These are phyloP conservation scores for Taurulus bubalis DNA, from an alignment of 2,113 vertebrate genomes.

Conservation along the genomic window DNA sequence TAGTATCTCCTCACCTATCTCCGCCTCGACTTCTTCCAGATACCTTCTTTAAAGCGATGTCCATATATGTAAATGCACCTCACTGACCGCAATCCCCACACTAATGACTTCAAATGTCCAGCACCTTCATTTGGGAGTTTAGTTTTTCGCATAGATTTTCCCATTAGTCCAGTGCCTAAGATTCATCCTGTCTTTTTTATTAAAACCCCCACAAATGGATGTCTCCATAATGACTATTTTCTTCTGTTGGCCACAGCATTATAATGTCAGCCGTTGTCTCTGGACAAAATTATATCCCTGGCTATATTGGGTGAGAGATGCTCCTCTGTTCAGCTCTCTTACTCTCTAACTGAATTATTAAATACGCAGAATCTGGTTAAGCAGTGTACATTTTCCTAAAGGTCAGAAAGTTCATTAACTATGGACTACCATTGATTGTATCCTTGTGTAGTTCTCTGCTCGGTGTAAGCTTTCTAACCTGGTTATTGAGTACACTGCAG, in stretches of 20 bases:
- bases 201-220: conserved; percentile 79
- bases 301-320: conserved; percentile 78
- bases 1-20: conserved; percentile 53
- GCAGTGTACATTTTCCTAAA: conserved; percentile 85
- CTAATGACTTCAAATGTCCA: conserved; percentile 58
- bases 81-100: conserved; percentile 31
- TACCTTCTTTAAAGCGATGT: conserved; percentile 49
- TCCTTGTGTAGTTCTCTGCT: conserved; percentile 66
- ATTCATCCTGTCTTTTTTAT: conserved; percentile 80
- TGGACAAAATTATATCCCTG: conserved; percentile 83
- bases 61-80: conserved; percentile 56
- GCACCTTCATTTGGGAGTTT: conserved; percentile 67
- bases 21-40: conserved; percentile 14
- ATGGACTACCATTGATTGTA: conserved; percentile 83
- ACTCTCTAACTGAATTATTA: conserved; percentile 88
- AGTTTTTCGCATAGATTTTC: conserved; percentile 77
- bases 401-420: conserved; percentile 88
- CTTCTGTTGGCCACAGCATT: conserved; percentile 68
- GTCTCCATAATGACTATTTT: conserved; percentile 75
- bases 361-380: conserved; percentile 86
- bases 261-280: conserved; percentile 80
- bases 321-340: conserved; percentile 75
- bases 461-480: conserved; percentile 59
- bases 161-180: conserved; percentile 58
- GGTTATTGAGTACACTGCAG: conserved; percentile 33